Base-by-base conservation (phyloP, 1,140 invertebrate genomes). In the Conus betulinus region DNA sequence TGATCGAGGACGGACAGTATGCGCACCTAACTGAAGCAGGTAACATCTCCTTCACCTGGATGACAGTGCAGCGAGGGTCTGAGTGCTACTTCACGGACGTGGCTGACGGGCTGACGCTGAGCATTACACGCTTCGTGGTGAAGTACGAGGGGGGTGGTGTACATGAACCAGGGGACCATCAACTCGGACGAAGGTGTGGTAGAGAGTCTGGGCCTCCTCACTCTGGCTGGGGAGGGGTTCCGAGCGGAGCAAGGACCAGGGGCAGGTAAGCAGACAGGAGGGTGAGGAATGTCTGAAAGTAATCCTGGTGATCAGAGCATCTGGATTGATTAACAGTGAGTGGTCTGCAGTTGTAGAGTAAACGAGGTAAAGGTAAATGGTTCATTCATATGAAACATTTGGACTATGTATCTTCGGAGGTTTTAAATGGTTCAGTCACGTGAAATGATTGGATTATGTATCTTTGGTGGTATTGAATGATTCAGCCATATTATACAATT, bases 41-140 rank as follows among this genome's bases (percentile, higher is more conserved):
- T 4, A 93, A 93, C 85, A 90, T 93, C 81, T 92, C 89, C 81
- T 86, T 92, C 23, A 92, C 89, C 71, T 84, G 87, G 17, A 60
- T 93, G 10, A 92, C 90, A 15, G 89, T 93, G 27, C 93, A 93
- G 88, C 87, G 93, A 85, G 91, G 92, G 5, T 93, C 93, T 17
- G 53, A 88, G 39, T 87, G 82, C 20, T 90, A 88, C 84, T 90
- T 93, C 27, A 91, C 89, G 63, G 89, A 93, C 63, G 91, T 91
- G 55, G n/a, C 83, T 15, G 88, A 90, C n/a, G 57, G 84, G 55
- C 89, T 93, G 4, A 88, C 90, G 11, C 85, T 93, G 11, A 90
- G 89, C 76, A 88, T 93, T 55, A 91, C 89, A 15, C 91, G 90
- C 79, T 87, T 93, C 27, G 90, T 88, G 25, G 82, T 93, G 4